phyloP scores from a whole-genome alignment of 2,888 invertebrate genomes.

The Silvanus unidentatus region DNA sequence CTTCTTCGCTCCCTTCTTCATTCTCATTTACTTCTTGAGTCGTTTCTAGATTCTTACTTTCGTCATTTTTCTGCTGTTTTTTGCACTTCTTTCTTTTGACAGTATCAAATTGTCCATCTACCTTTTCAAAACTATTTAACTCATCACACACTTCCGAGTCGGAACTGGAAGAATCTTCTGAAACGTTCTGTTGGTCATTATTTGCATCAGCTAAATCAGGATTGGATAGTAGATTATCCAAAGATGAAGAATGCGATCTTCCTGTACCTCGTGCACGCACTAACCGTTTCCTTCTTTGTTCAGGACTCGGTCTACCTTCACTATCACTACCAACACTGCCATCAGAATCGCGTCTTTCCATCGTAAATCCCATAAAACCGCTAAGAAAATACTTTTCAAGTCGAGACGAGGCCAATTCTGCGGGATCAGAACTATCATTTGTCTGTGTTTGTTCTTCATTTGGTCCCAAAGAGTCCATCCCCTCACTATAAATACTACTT shows the following conservation, averaged over 20 bases:
- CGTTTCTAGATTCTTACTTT: conserved; percentile 53
- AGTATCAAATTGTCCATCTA: conserved; percentile 73
- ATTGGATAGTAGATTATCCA: conserved; percentile 69
- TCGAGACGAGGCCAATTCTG: conserved; percentile 75
- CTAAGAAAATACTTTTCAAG: conserved; percentile 85
- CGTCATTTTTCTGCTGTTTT: conserved; percentile 58
- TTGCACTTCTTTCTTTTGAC: conserved; percentile 79
- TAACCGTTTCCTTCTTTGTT: conserved; percentile 73
- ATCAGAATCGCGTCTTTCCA: conserved; percentile 70
- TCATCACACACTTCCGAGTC: conserved; percentile 70
- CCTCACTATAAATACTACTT: conserved; percentile 80
- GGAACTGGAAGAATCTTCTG: conserved; percentile 56
- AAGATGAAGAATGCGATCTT: conserved; percentile 73
- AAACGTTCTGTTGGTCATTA: conserved; percentile 50
- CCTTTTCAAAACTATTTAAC: conserved; percentile 61
- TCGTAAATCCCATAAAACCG: conserved; percentile 77
- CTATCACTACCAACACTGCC: conserved; percentile 89
- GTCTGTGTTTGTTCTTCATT: conserved; percentile 43
- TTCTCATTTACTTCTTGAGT: conserved; percentile 54
- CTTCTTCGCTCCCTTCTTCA: conserved; percentile 56
- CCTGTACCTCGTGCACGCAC: conserved; percentile 79
- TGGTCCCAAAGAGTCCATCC: conserved; percentile 65
- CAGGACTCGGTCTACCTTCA: conserved; percentile 82
- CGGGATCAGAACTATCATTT: conserved; percentile 52
- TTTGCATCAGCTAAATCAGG: conserved; percentile 49